A percentile compares a stretch with the other conserved stretches of the same genome.
These are phyloP conservation scores for Papilio dardanus DNA, from an alignment of 1,140 invertebrate species.

Conservation along the genomic window DNA sequence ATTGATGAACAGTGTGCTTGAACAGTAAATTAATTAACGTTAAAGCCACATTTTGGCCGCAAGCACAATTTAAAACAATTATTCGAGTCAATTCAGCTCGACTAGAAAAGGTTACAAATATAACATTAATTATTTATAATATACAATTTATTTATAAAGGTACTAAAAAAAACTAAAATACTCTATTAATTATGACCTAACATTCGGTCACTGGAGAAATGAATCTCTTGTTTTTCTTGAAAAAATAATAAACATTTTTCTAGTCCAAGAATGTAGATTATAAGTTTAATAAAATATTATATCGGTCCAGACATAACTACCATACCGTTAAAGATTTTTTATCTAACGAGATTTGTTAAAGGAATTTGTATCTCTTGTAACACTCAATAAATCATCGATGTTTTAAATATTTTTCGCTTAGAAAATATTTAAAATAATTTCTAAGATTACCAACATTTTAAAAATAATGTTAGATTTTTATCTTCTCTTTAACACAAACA, in stretches of 20 bases:
- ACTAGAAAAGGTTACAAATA: background rate
- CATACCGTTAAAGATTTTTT: background rate
- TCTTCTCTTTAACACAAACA: background rate
- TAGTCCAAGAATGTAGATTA: no score
- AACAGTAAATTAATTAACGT: conserved; percentile 24
- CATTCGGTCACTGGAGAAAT: no score
- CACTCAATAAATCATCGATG: background rate
- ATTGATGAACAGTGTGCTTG: conserved; percentile 15
- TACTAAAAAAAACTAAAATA: no score
- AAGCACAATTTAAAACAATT: conserved; percentile 14
- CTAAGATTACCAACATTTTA: background rate
- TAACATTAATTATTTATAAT: background rate
- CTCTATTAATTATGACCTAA: background rate
- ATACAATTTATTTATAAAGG: background rate
- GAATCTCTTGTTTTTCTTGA: no score
- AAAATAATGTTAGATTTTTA: background rate
- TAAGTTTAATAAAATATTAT: background rate
- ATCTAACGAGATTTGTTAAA: background rate
- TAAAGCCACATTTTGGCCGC: background rate
- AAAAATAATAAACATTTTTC: background rate
- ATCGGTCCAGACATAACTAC: background rate
- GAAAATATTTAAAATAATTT: background rate
- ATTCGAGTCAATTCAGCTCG: background rate
- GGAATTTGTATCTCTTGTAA: background rate
- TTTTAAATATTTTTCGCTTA: background rate